Evolutionary conservation across 2,888 invertebrate genomes (phyloP).

Genomic region (Cerastoderma edule): DNA sequence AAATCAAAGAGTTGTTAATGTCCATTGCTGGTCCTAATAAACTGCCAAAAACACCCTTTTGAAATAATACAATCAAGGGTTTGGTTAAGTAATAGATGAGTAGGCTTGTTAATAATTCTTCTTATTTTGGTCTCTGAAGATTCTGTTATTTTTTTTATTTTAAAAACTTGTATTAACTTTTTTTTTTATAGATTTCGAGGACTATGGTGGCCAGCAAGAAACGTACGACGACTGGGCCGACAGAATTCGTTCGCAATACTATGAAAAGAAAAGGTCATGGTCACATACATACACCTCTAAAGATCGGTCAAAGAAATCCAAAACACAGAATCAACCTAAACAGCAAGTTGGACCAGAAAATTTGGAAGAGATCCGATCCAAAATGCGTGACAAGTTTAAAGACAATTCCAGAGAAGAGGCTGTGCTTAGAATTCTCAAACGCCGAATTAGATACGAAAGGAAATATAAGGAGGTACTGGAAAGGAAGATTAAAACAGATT

Average conservation of each 20-base stretch:
- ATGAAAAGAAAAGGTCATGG: slow-evolving; percentile 50
- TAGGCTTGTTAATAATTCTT: no score
- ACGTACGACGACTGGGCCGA: slow-evolving; percentile 75
- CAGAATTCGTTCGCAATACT: slow-evolving; percentile 66
- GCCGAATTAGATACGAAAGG: slow-evolving; percentile 67
- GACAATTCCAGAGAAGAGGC: slow-evolving; percentile 52
- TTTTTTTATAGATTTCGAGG: slow-evolving; percentile 57
- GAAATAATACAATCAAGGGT: no score
- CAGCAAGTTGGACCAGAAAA: slow-evolving; percentile 44
- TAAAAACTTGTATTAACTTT: no score
- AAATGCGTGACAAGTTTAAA: slow-evolving; percentile 68
- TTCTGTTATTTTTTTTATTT: no score
- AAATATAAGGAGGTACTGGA: slow-evolving; percentile 60
- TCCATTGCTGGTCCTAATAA: no score
- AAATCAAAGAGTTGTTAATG: no score
- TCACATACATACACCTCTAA: background rate
- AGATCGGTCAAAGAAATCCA: slow-evolving; percentile 24
- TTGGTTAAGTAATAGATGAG: no score
- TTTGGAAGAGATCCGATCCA: slow-evolving; percentile 58
- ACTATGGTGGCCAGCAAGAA: slow-evolving; percentile 60
- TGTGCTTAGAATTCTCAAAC: slow-evolving; percentile 47
- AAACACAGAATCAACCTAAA: slow-evolving; percentile 35
- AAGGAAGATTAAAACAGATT: slow-evolving; percentile 31
- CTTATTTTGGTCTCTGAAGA: no score
- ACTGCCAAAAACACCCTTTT: no score